These are phyloP conservation scores for Nansenia antarctica DNA, from an alignment of 2,113 vertebrate genomes.

Conservation along the genomic window DNA sequence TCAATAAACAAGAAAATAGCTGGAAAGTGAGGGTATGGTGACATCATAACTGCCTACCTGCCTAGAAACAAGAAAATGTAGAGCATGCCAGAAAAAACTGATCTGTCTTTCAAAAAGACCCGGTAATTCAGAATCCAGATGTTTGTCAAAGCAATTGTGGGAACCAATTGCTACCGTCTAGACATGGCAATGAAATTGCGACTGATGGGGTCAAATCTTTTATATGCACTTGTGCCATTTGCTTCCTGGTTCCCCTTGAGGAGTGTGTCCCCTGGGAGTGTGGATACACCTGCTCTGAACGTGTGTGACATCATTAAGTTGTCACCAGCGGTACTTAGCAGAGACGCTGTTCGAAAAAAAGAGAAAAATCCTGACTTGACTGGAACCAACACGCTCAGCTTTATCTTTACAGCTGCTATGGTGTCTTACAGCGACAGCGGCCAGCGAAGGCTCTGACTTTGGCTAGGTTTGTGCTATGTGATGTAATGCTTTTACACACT, in stretches of 20 bases:
- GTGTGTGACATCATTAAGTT: constrained; percentile 2
- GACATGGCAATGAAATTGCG: constrained; percentile 42
- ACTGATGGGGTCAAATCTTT: constrained; percentile 43
- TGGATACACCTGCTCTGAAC: constrained; percentile 36
- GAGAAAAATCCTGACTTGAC: neutral
- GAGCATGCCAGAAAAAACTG: neutral
- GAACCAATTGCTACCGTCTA: constrained; percentile 45
- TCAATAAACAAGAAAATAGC: constrained; percentile 51
- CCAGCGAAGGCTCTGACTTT: neutral
- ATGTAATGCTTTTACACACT: neutral
- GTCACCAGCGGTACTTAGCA: constrained; percentile 11
- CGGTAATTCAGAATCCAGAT: constrained; percentile 5
- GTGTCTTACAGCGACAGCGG: neutral
- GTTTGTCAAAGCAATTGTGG: constrained; percentile 24
- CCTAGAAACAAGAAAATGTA: neutral
- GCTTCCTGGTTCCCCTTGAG: constrained; percentile 46
- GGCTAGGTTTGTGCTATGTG: neutral
- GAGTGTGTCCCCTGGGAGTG: constrained; percentile 17
- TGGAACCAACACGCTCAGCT: neutral
- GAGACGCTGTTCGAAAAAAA: neutral
- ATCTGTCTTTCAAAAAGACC: neutral
- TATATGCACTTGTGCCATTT: constrained; percentile 49
- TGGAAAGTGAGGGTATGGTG: constrained; percentile 3
- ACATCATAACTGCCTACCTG: neutral
- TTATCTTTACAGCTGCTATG: neutral